Evolutionary conservation across 2,113 vertebrate species (phyloP), one percentile per base, ranked within the genome.

Genomic region (Centrocercus urophasianus): DNA sequence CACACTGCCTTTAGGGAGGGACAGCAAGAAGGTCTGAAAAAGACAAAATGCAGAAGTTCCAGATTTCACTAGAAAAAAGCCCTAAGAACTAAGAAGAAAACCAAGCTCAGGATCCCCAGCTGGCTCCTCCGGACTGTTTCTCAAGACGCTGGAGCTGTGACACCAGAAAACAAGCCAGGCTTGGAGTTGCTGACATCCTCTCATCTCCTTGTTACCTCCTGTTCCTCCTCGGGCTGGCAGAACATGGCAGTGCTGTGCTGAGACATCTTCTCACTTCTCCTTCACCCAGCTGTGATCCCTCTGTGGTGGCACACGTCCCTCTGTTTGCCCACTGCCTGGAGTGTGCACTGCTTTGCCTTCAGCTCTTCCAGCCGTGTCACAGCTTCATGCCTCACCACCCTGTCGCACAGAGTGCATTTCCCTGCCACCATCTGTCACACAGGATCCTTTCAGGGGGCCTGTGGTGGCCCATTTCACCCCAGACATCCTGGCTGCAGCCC

Each of bases 311-410:
- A 42, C 1, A 2, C 4, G 4, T 30, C 36, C 42, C 60, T 27
- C 17, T 69, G 25, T 15, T 64, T 32, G 4, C 77, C 34, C 0
- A 0, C 59, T 32, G 4, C 82, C n/a, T 0, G 1, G 43, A 67
- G 75, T 45, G 20, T 0, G 1, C 66, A 25, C 72, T 69, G n/a
- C 86, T 79, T 40, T 45, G 48, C 72, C 36, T 47, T 61, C 61
- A 92, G 77, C 90, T 48, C 47, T 48, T 48, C 21, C 21, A 48
- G 47, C 5, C 50, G 8, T 5, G 50, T 52, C 75, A n/a, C 59
- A 69, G 42, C 81, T 72, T 28, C 32, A 16, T 50, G 65, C 64
- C 40, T 64, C n/a, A 36, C 60, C 20, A 3, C 60, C 28, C 25
- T 1, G 1, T 20, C 15, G 20, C 13, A 3, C 12, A 22, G 85